These are phyloP conservation scores for Drosophila siamana DNA, from an alignment of 2,888 invertebrate species.

Conservation along the genomic window DNA sequence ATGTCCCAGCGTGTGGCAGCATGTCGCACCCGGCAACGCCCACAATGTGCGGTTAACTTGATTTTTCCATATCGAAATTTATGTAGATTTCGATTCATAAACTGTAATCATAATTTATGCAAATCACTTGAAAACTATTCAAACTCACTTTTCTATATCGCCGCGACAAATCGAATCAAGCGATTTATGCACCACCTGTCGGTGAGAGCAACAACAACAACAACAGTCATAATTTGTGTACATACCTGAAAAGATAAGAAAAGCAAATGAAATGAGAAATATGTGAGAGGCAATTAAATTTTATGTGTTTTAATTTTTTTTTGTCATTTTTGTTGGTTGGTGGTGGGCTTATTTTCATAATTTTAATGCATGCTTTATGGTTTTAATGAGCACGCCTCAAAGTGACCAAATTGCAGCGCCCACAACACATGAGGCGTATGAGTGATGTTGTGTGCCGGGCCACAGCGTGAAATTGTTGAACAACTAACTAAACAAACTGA, in stretches of 20 bases:
- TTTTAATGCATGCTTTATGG: constrained; percentile 42
- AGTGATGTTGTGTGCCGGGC: constrained; percentile 56
- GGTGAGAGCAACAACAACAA: constrained; percentile 19
- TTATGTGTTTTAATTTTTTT: constrained; percentile 29
- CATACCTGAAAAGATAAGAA: constrained; percentile 72
- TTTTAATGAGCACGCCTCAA: constrained; percentile 40
- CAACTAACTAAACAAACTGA: constrained; percentile 29
- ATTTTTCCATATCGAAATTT: constrained; percentile 20
- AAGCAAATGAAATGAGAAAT: constrained; percentile 46
- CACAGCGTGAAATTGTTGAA: constrained; percentile 67
- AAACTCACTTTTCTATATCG: constrained; percentile 63
- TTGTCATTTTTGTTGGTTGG: neutral
- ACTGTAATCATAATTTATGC: constrained; percentile 68
- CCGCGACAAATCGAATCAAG: constrained; percentile 37
- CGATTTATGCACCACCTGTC: constrained; percentile 60
- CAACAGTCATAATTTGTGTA: neutral
- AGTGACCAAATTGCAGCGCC: constrained; percentile 42
- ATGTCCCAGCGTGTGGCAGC: constrained; percentile 2
- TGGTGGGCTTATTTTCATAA: constrained; percentile 47
- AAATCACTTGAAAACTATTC: constrained; percentile 71
- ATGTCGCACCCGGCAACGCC: constrained; percentile 41
- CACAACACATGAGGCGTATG: constrained; percentile 55
- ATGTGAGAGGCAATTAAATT: constrained; percentile 55
- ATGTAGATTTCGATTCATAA: constrained; percentile 50
- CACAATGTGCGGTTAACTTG: constrained; percentile 37